phyloP scores from a whole-genome alignment of 2,113 vertebrate species.

The Perca flavescens region DNA sequence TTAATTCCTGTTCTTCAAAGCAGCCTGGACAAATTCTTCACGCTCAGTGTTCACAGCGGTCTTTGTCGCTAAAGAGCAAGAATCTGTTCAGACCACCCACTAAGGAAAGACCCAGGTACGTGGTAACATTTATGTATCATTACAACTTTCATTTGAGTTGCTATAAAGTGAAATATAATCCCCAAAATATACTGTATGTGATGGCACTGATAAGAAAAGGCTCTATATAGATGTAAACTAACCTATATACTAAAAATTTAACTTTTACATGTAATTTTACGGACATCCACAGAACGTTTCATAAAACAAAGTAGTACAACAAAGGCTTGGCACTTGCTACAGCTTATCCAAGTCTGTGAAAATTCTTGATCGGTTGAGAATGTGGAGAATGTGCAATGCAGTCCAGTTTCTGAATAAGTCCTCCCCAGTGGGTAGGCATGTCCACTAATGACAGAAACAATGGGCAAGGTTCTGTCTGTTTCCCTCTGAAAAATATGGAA shows the following conservation, averaged over 20 bases:
- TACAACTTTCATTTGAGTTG: constrained; percentile 57
- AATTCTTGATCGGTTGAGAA: constrained; percentile 76
- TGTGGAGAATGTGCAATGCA: constrained; percentile 66
- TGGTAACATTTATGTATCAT: constrained; percentile 42
- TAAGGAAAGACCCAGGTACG: constrained; percentile 56
- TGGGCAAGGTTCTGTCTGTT: constrained; percentile 59
- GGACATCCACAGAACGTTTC: constrained; percentile 54
- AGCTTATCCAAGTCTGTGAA: constrained; percentile 69
- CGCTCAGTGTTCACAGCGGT: constrained; percentile 73
- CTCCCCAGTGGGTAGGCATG: constrained; percentile 66
- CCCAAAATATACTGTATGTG: constrained; percentile 71
- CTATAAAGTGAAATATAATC: constrained; percentile 68
- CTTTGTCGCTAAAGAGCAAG: constrained; percentile 49
- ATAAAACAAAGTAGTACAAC: constrained; percentile 71
- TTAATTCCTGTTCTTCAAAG: constrained; percentile 30
- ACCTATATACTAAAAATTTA: constrained; percentile 46
- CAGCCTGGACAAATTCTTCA: constrained; percentile 41
- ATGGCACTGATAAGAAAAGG: constrained; percentile 71
- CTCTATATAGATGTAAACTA: constrained; percentile 58
- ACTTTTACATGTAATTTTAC: constrained; percentile 45
- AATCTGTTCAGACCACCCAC: constrained; percentile 57
- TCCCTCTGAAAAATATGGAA: constrained; percentile 72
- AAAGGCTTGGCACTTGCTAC: constrained; percentile 59
- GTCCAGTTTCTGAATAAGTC: constrained; percentile 29
- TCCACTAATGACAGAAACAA: constrained; percentile 76